Conservation (phyloP, 2,888 invertebrate species). For the Liodrosophila aerea region DNA sequence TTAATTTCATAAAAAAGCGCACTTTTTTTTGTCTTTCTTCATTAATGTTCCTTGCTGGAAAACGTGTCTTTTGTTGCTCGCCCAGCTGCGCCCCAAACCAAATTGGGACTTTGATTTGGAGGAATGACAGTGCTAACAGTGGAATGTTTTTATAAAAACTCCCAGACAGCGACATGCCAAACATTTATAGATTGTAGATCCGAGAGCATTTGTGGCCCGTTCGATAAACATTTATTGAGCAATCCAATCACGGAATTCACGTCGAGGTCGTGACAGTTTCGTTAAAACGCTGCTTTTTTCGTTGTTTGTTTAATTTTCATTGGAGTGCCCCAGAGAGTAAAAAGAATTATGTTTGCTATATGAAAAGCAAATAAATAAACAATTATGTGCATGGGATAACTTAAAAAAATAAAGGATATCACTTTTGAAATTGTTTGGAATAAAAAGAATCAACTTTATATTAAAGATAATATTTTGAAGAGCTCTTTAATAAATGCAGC, state of each 20-base stretch:
- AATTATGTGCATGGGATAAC: conserved; percentile 28
- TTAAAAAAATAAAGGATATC: conserved; percentile 1
- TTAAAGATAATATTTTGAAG: too few relatives aligned
- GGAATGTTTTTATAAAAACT: conserved; percentile 60
- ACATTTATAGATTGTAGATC: conserved; percentile 62
- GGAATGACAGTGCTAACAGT: conserved; percentile 3
- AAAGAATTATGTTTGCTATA: conserved; percentile 57
- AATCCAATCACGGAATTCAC: conserved; percentile 77
- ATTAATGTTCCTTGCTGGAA: conserved; percentile 53
- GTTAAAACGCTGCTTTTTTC: conserved; percentile 66
- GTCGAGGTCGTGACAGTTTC: conserved; percentile 72
- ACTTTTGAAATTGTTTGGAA: too few relatives aligned
- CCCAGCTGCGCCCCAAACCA: conserved; percentile 42
- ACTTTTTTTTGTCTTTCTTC: conserved; percentile 46
- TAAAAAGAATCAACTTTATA: too few relatives aligned
- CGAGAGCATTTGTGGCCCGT: conserved; percentile 60
- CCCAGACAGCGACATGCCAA: conserved; percentile 51
- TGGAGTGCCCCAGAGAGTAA: conserved; percentile 22
- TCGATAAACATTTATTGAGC: conserved; percentile 78
- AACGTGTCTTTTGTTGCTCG: conserved; percentile 72
- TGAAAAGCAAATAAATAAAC: conserved; percentile 53
- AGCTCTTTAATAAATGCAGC: too few relatives aligned
- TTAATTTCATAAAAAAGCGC: conserved; percentile 71
- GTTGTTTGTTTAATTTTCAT: conserved; percentile 54
- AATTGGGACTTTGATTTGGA: conserved; percentile 29